Evolutionary conservation across 1,140 invertebrate species (phyloP).

Genomic region (Onthophagus taurus): DNA sequence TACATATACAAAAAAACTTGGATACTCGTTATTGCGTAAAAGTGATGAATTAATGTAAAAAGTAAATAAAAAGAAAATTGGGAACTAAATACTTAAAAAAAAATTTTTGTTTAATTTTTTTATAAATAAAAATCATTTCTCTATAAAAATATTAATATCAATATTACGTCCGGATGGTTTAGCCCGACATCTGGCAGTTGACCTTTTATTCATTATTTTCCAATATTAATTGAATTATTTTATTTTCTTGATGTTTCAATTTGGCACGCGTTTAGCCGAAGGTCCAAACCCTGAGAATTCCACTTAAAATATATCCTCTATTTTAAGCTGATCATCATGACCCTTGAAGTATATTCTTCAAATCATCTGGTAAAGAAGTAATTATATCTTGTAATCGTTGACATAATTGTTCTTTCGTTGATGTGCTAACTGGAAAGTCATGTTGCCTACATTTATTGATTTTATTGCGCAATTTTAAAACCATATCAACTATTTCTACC

Average conservation of each 20-base stretch:
- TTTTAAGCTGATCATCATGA: constrained; percentile 5
- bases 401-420: constrained; percentile 62
- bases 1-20: constrained; percentile 3
- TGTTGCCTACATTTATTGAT: constrained; percentile 61
- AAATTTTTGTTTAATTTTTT: no score
- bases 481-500: constrained; percentile 94
- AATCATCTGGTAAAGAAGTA: constrained; percentile 76
- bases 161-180: no score
- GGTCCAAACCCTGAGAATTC: constrained; percentile 8
- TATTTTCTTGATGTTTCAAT: no score
- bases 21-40: neutral
- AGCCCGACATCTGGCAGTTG: no score
- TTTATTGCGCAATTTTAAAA: constrained; percentile 77
- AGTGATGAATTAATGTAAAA: constrained; percentile 1
- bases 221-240: no score
- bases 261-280: no score
- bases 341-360: constrained; percentile 64
- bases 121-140: no score
- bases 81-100: neutral
- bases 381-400: constrained; percentile 75
- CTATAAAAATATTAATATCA: no score
- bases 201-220: no score
- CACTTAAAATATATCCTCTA: neutral
- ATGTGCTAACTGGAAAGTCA: constrained; percentile 58
- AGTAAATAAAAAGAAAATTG: neutral